These are phyloP conservation scores for Lagodon rhomboides DNA, from an alignment of 2,797 vertebrate genomes.

Conservation along the genomic window DNA sequence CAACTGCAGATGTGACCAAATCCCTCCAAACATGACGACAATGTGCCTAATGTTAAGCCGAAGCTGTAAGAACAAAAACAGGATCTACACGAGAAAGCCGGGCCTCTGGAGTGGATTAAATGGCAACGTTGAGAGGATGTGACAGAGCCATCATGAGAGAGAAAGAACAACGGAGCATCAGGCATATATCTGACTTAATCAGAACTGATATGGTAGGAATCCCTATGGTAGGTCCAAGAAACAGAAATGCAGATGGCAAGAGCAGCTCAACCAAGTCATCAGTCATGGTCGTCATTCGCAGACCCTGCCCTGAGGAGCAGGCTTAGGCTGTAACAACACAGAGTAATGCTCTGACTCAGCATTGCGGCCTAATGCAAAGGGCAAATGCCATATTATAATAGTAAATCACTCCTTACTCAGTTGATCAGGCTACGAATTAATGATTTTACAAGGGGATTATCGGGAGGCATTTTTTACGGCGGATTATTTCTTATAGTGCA, in stretches of 20 bases:
- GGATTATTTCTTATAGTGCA: slow-evolving; percentile 63
- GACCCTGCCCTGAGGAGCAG: slow-evolving; percentile 55
- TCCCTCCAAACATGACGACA: slow-evolving; percentile 33
- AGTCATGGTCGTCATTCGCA: slow-evolving; percentile 58
- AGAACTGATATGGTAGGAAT: slow-evolving; percentile 66
- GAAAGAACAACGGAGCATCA: slow-evolving; percentile 58
- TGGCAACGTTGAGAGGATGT: slow-evolving; percentile 66
- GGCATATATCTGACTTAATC: slow-evolving; percentile 72
- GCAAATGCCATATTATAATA: slow-evolving; percentile 72
- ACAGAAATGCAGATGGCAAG: slow-evolving; percentile 61
- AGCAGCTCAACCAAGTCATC: slow-evolving; percentile 67
- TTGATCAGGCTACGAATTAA: slow-evolving; percentile 72
- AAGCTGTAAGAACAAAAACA: slow-evolving; percentile 48
- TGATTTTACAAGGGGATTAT: slow-evolving; percentile 61
- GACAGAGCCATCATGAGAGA: slow-evolving; percentile 68
- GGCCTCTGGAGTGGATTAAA: slow-evolving; percentile 62
- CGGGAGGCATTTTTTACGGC: slow-evolving; percentile 36
- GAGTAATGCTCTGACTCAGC: slow-evolving; percentile 68
- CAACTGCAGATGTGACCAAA: slow-evolving; percentile 45
- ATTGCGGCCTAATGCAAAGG: slow-evolving; percentile 71
- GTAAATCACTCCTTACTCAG: slow-evolving; percentile 66
- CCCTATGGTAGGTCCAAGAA: slow-evolving; percentile 55
- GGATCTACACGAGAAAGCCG: slow-evolving; percentile 33
- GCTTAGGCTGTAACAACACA: slow-evolving; percentile 50
- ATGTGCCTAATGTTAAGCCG: slow-evolving; percentile 42